phyloP scores from a whole-genome alignment of 2,888 invertebrate genomes.

The Gibbula magus region DNA sequence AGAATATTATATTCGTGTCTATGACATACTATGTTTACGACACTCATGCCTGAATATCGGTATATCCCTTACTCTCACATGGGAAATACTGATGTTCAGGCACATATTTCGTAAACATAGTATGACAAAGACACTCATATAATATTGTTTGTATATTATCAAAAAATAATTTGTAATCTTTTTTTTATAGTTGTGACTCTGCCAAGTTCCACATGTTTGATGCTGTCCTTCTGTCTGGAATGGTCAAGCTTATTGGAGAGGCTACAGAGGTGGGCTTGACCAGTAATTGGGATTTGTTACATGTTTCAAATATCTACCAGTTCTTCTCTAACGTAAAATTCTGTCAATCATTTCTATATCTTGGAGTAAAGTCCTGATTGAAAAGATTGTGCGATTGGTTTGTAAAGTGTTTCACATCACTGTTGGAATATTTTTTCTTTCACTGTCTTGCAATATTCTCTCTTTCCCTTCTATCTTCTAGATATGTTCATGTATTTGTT shows the following conservation, averaged over 20 bases:
- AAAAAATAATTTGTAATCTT: neutral
- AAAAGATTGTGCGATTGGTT: neutral
- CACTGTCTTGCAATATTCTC: neutral
- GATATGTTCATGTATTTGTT: too few relatives aligned
- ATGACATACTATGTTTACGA: too few relatives aligned
- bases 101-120: too few relatives aligned
- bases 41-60: too few relatives aligned
- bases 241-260: conserved; percentile 84
- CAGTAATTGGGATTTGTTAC: neutral
- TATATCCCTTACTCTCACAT: too few relatives aligned
- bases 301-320: neutral
- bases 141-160: neutral
- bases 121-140: too few relatives aligned
- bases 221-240: conserved; percentile 83
- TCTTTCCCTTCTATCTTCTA: neutral
- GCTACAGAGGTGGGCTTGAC: conserved; percentile 69
- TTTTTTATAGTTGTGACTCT: conserved; percentile 77
- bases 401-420: neutral
- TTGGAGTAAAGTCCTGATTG: neutral
- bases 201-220: conserved; percentile 81
- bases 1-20: too few relatives aligned
- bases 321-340: too few relatives aligned
- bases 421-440: neutral
- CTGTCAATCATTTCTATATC: too few relatives aligned
- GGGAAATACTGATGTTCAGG: too few relatives aligned